These are phyloP conservation scores for Lepidocolaptes lacrymiger DNA, from an alignment of 2,797 vertebrate genomes.

Conservation along the genomic window DNA sequence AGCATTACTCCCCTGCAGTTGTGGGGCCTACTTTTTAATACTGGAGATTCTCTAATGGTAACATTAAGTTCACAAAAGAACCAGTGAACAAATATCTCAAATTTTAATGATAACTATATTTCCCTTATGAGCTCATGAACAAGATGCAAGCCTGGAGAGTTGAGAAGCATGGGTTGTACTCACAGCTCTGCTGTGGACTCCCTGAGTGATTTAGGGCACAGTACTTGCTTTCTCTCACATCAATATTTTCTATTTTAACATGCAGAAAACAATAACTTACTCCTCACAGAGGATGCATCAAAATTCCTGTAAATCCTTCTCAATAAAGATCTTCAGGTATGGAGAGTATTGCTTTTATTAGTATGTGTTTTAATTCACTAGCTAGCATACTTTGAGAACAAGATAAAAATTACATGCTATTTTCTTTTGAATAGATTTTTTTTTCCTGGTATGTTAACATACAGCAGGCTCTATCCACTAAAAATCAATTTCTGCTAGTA, in stretches of 20 bases:
- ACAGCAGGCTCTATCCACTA: neutral
- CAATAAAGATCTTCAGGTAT: neutral
- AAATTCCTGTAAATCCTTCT: neutral
- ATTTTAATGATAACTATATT: neutral
- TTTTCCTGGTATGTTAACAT: neutral
- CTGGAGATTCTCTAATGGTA: neutral
- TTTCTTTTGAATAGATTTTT: neutral
- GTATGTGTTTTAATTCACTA: neutral
- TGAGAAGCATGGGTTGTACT: neutral
- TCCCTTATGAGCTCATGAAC: neutral
- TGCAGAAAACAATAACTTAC: neutral
- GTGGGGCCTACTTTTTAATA: neutral
- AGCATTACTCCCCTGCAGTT: neutral
- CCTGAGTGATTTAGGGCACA: neutral
- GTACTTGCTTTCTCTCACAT: neutral
- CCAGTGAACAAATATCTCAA: neutral
- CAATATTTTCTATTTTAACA: neutral
- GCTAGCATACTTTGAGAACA: neutral
- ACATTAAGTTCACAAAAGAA: neutral
- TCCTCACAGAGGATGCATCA: neutral
- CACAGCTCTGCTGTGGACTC: neutral
- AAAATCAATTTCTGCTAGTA: neutral
- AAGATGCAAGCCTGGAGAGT: neutral
- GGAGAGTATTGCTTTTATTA: neutral
- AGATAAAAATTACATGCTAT: neutral